Evolutionary conservation across 2,113 vertebrate genomes (phyloP).

Genomic region (Urocynchramus pylzowi): DNA sequence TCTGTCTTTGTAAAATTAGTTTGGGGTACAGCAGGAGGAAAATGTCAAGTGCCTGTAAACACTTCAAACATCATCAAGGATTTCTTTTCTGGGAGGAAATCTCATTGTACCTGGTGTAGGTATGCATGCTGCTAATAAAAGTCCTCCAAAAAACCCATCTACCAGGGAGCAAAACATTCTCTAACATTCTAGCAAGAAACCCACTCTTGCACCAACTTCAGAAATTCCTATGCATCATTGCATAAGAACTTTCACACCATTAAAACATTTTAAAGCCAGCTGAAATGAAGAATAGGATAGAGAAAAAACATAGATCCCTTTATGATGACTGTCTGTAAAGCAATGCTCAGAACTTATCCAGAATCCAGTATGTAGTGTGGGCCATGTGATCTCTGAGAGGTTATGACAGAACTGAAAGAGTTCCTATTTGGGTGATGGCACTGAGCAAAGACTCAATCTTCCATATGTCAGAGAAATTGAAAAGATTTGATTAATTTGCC

Average conservation of each 20-base stretch:
- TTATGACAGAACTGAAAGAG: not conserved
- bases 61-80: not conserved
- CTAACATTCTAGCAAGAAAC: not conserved
- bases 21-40: not conserved
- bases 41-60: not conserved
- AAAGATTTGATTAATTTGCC: not conserved
- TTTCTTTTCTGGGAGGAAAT: not conserved
- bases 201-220: not conserved
- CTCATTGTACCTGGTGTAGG: not conserved
- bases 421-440: not conserved
- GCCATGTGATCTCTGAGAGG: not conserved
- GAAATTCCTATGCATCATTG: not conserved
- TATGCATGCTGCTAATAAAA: not conserved
- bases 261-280: not conserved
- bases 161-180: not conserved
- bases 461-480: not conserved
- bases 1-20: not conserved
- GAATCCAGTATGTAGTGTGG: not conserved
- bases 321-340: not conserved
- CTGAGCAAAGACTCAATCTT: not conserved
- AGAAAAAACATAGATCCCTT: not conserved
- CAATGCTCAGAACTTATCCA: not conserved
- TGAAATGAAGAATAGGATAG: not conserved
- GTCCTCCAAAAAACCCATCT: not conserved
- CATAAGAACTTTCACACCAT: not conserved